Evolutionary conservation across 2,888 invertebrate genomes (phyloP).

Genomic region (Phymatocera aterrima): DNA sequence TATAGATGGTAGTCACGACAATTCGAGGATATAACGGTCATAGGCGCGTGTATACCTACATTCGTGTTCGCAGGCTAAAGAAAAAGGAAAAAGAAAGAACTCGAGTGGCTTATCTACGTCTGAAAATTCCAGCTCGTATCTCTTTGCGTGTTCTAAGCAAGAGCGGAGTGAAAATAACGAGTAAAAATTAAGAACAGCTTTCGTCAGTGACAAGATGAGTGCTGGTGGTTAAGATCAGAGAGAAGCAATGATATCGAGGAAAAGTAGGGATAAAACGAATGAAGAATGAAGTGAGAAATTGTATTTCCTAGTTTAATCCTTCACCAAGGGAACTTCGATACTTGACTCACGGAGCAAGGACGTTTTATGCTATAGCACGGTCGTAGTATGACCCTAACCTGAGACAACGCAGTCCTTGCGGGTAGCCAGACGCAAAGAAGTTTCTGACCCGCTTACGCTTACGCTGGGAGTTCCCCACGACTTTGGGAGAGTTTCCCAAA

Average conservation of each 20-base stretch:
- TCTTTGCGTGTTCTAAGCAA: not conserved
- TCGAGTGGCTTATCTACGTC: not conserved
- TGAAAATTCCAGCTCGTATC: not conserved
- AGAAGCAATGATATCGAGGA: no score
- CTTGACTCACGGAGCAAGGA: not conserved
- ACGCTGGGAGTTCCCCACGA: slow-evolving; percentile 67
- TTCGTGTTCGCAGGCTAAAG: not conserved
- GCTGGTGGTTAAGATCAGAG: no score
- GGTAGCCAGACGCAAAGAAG: slow-evolving; percentile 68
- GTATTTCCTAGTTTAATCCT: not conserved
- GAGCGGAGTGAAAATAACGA: not conserved
- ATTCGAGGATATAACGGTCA: not conserved
- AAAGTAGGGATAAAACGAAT: not conserved
- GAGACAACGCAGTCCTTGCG: slow-evolving; percentile 64
- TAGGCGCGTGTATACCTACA: not conserved
- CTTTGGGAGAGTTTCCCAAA: slow-evolving; percentile 68
- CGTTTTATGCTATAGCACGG: not conserved
- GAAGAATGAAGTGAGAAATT: not conserved
- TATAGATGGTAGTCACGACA: slow-evolving; percentile 28
- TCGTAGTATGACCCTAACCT: slow-evolving; percentile 64
- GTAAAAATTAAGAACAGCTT: not conserved
- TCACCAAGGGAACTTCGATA: not conserved
- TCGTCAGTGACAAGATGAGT: no score
- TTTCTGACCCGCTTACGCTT: slow-evolving; percentile 74
- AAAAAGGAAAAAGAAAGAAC: not conserved